Evolutionary conservation across 2,888 invertebrate species (phyloP).

Genomic region (Drosophila emarginata): DNA sequence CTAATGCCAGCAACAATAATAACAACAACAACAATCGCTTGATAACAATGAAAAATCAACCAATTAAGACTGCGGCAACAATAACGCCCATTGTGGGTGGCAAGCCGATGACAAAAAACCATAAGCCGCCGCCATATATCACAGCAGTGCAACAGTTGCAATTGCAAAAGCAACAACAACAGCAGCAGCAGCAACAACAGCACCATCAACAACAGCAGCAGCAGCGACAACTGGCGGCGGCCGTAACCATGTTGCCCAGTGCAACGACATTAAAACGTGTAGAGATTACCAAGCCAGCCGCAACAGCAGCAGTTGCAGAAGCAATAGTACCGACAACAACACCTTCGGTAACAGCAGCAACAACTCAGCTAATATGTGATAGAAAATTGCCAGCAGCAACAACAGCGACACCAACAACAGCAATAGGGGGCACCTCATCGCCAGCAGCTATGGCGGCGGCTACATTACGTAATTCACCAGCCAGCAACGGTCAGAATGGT

Average conservation of each 20-base stretch:
- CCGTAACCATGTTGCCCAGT: slow-evolving; percentile 83
- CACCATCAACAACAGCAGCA: slow-evolving; percentile 46
- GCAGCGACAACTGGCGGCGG: slow-evolving; percentile 78
- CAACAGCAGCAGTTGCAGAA: slow-evolving; percentile 29
- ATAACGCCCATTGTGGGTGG: slow-evolving; percentile 82
- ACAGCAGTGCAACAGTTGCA: slow-evolving; percentile 79
- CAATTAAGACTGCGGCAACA: slow-evolving; percentile 79
- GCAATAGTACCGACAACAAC: slow-evolving; percentile 38
- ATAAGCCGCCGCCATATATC: slow-evolving; percentile 80
- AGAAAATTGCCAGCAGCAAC: slow-evolving; percentile 54
- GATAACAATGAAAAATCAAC: slow-evolving; percentile 63
- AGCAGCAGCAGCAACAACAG: slow-evolving; percentile 52
- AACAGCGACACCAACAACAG: slow-evolving; percentile 23
- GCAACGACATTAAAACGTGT: slow-evolving; percentile 78
- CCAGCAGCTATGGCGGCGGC: slow-evolving; percentile 49
- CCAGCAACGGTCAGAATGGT: slow-evolving; percentile 76
- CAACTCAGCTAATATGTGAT: slow-evolving; percentile 58
- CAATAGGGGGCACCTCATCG: slow-evolving; percentile 74
- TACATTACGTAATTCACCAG: slow-evolving; percentile 44
- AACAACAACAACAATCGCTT: slow-evolving; percentile 55
- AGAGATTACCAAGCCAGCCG: slow-evolving; percentile 62
- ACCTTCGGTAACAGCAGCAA: slow-evolving; percentile 37
- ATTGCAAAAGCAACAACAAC: slow-evolving; percentile 76
- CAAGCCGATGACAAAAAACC: slow-evolving; percentile 79
- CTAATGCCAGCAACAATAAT: slow-evolving; percentile 37